These are phyloP conservation scores for Epistrophella euchroma DNA, from an alignment of 2,888 invertebrate species.

Conservation along the genomic window DNA sequence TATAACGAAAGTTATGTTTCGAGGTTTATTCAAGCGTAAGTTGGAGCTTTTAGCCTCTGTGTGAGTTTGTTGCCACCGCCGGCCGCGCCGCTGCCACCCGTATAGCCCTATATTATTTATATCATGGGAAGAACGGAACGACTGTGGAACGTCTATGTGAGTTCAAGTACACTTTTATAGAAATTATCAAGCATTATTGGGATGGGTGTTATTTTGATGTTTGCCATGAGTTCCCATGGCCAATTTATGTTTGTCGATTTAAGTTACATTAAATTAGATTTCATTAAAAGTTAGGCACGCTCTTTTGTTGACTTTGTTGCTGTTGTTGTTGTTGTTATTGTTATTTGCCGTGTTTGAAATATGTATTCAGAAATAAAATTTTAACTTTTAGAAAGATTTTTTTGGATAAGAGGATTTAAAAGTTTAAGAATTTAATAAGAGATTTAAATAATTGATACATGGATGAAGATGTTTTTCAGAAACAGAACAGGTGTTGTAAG, in stretches of 20 bases:
- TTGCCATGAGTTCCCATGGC: slow-evolving; percentile 32
- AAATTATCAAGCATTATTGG: slow-evolving; percentile 34
- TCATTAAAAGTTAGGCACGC: slow-evolving; percentile 29
- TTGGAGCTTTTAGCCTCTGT: slow-evolving; percentile 25
- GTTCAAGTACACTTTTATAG: slow-evolving; percentile 22
- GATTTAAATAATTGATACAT: slow-evolving; percentile 1
- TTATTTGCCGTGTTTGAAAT: not conserved
- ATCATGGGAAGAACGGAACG: not conserved
- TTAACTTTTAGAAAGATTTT: not conserved
- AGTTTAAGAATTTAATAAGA: not conserved
- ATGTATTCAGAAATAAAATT: slow-evolving; percentile 17
- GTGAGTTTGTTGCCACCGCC: not conserved
- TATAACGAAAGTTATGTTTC: slow-evolving; percentile 41
- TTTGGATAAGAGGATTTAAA: slow-evolving; percentile 6
- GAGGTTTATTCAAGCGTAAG: slow-evolving; percentile 27
- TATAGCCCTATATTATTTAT: not conserved
- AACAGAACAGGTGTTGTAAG: not conserved
- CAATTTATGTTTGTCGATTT: slow-evolving; percentile 46
- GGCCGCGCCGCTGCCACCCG: too few species aligned
- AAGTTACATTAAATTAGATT: slow-evolving; percentile 39
- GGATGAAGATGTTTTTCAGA: not conserved
- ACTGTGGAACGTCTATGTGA: not conserved
- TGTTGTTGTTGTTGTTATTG: not conserved
- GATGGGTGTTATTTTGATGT: slow-evolving; percentile 29
- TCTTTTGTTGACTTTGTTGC: slow-evolving; percentile 33